Evolutionary conservation across 2,113 vertebrate species (phyloP), one percentile per base, ranked within the genome.

Genomic region (Ptychochromis oligacanthus): DNA sequence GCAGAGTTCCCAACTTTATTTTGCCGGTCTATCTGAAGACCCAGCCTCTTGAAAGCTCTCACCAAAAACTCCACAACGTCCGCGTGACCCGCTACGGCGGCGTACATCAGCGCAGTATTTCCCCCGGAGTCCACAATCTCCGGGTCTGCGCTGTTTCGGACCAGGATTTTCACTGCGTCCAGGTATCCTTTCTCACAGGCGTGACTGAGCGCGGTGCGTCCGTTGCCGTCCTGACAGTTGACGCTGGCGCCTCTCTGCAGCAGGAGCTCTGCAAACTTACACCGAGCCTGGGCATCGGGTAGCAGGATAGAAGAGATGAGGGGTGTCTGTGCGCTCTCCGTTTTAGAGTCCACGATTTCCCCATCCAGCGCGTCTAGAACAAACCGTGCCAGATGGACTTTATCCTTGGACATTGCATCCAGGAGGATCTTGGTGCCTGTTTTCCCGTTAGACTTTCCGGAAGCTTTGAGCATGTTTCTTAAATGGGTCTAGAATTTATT

Each of bases 1-100:
- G 95, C 95, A 1, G 94, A 96, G 89, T 96, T 95, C 0, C 95
- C 95, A 26, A 93, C 95, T 83, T 92, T 91, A 61, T 96, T 96
- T n/a, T 83, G 92, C 17, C 94, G 62, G 84, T 96, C 90, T 36
- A 96, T 87, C 80, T 94, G 90, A 10, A 96, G 93, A 24, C 96
- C 93, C 34, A 96, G 83, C 49, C 95, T 88, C 81, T 95, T 96
- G 75, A 96, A 96, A 9, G 95, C 95, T 17, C 94, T 83, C 78
- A 95, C 94, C 55, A 96, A 76, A 55, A 96, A 96, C 78, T 91
- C 94, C 0, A 96, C 86, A 5, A 96, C 91, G 1, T 56, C 22
- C 0, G 91, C 88, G 55, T 93, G 95, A 12, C 94, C 94, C 1
- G 92, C 83, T 0, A 85, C 95, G 0, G 90, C 89, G 0, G 93